Percentiles rank a stretch among this genome's conserved stretches.
Evolutionary conservation across 2,888 invertebrate species (phyloP).

Genomic region (Hydrotaea cyrtoneurina): DNA sequence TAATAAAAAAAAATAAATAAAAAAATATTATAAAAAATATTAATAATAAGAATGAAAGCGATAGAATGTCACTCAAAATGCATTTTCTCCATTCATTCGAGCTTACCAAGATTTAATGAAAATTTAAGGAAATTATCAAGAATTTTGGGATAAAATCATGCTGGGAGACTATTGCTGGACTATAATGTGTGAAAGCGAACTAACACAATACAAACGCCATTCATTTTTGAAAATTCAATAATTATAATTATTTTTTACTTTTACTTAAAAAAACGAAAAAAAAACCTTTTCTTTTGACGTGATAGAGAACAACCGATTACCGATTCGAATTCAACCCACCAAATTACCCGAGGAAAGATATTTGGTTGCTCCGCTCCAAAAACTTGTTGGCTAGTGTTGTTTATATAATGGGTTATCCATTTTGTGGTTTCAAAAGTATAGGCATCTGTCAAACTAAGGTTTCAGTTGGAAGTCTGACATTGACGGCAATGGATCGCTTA

Average conservation of each 20-base stretch:
- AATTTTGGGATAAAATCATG: not conserved
- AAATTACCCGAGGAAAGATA: slow-evolving; percentile 19
- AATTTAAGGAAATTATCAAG: no score
- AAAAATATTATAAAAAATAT: no score
- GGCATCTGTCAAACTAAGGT: no score
- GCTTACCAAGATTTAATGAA: no score
- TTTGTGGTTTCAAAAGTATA: no score
- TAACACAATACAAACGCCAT: not conserved
- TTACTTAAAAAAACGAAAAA: not conserved
- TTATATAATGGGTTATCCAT: no score
- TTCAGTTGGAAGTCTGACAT: no score
- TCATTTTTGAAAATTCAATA: slow-evolving; percentile 9
- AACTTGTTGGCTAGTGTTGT: not conserved
- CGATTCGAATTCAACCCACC: slow-evolving; percentile 17
- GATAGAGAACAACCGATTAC: slow-evolving; percentile 14
- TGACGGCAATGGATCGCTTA: no score
- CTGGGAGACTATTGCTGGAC: slow-evolving; percentile 9
- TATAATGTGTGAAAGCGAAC: not conserved
- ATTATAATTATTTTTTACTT: not conserved
- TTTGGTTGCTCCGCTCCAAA: slow-evolving; percentile 10
- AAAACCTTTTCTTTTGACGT: slow-evolving; percentile 2
- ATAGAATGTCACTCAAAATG: no score
- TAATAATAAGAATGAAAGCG: no score
- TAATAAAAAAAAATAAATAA: no score
- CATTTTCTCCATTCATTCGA: no score